These are phyloP conservation scores for Macrobrachium nipponense DNA, from an alignment of 1,140 invertebrate genomes.

Conservation along the genomic window DNA sequence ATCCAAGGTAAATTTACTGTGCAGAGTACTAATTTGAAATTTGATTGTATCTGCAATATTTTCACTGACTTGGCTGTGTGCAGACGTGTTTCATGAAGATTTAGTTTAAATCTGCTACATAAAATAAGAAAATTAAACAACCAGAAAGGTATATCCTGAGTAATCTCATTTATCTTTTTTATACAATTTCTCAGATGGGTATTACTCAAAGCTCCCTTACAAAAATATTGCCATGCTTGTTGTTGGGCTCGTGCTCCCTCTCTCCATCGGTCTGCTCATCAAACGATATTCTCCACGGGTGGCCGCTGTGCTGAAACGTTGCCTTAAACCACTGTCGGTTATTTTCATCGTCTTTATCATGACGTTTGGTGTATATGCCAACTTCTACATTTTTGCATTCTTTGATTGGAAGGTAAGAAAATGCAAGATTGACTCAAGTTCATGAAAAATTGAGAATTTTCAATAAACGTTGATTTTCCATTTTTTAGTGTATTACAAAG, in stretches of 20 bases:
- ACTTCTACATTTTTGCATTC: slow-evolving; percentile 91
- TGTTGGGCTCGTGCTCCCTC: slow-evolving; percentile 82
- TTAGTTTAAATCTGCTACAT: no score
- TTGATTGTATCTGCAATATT: no score
- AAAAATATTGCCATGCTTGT: slow-evolving; percentile 81
- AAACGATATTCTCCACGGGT: slow-evolving; percentile 69
- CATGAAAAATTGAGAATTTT: no score
- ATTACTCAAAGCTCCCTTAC: slow-evolving; percentile 78
- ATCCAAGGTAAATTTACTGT: slow-evolving; percentile 45
- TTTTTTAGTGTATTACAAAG: no score
- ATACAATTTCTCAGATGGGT: slow-evolving; percentile 39
- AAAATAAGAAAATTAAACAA: no score
- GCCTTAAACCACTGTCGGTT: slow-evolving; percentile 88
- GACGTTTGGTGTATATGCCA: slow-evolving; percentile 90
- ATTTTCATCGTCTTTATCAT: slow-evolving; percentile 84
- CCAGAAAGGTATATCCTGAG: no score
- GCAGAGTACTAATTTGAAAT: background rate
- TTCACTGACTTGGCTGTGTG: no score
- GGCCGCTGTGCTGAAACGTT: slow-evolving; percentile 75
- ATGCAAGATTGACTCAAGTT: no score
- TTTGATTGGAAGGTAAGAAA: slow-evolving; percentile 78
- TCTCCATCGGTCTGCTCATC: slow-evolving; percentile 70
- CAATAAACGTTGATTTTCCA: no score
- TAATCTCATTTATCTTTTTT: background rate
- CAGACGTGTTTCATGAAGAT: no score